Conservation (phyloP, 2,113 vertebrate species). For the Ailuropoda melanoleuca region DNA sequence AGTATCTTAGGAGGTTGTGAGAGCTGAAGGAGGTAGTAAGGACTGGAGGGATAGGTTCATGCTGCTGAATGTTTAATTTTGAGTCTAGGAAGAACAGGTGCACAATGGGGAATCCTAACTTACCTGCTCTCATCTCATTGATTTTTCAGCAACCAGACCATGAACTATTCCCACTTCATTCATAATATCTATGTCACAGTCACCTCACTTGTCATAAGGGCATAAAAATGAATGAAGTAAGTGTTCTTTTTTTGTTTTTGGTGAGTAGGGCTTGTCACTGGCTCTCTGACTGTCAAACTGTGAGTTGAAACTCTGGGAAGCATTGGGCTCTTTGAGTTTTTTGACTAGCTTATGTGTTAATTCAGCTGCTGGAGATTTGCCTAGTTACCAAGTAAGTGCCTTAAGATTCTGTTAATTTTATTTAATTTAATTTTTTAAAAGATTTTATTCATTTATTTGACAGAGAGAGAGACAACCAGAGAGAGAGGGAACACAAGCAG, state of each 20-base stretch:
- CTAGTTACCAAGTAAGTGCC: neutral
- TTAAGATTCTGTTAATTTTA: neutral
- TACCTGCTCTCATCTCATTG: conserved; percentile 1
- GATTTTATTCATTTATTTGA: too few species aligned
- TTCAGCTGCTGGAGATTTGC: neutral
- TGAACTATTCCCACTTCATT: conserved; percentile 40
- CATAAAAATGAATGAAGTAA: conserved; percentile 34
- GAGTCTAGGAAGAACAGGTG: conserved; percentile 14
- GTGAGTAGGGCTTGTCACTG: conserved; percentile 28
- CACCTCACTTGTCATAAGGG: conserved; percentile 13
- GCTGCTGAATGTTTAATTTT: conserved; percentile 6
- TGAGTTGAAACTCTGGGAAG: neutral
- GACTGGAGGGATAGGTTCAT: neutral
- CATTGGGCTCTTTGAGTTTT: neutral
- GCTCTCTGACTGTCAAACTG: neutral
- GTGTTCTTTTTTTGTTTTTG: neutral
- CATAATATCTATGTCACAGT: conserved; percentile 41
- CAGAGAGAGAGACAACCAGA: too few species aligned
- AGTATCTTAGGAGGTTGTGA: neutral
- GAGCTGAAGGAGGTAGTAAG: neutral
- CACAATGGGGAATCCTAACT: neutral
- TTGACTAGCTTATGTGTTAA: neutral
- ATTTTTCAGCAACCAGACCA: conserved; percentile 46
- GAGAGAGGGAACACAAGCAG: too few species aligned
- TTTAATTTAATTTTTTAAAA: neutral